Evolutionary conservation across 2,888 invertebrate genomes (phyloP).

Genomic region (Uloborus plumipes): DNA sequence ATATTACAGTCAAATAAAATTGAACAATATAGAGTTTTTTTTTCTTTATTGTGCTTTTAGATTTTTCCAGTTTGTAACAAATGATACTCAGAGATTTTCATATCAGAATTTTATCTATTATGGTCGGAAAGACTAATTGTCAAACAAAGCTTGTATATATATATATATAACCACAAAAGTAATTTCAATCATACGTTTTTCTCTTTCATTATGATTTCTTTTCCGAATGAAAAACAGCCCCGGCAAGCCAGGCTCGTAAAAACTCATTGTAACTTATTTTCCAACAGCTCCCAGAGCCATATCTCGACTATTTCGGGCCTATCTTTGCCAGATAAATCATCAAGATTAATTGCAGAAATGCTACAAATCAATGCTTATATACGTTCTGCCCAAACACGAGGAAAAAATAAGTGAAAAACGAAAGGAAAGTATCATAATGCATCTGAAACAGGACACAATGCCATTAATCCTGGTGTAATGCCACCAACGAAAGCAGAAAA

Average conservation of each 20-base stretch:
- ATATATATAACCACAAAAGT: constrained; percentile 1
- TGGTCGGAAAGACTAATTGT: no score
- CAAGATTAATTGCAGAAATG: constrained; percentile 24
- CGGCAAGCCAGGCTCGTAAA: not conserved
- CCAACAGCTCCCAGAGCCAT: not conserved
- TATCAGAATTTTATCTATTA: no score
- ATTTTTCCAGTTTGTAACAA: no score
- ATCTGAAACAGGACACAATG: constrained; percentile 19
- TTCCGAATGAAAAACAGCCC: no score
- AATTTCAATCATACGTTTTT: not conserved
- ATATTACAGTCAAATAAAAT: no score
- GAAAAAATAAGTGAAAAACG: constrained; percentile 3
- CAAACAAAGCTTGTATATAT: not conserved
- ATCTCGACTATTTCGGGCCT: not conserved
- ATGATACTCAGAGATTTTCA: no score
- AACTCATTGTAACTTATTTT: constrained; percentile 2
- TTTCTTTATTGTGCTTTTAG: no score
- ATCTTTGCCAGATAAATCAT: constrained; percentile 17
- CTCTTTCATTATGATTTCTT: no score
- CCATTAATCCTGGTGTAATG: constrained; percentile 14
- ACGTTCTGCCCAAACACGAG: not conserved
- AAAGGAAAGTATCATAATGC: constrained; percentile 22
- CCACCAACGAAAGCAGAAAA: constrained; percentile 18
- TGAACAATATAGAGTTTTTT: no score
- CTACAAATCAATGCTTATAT: constrained; percentile 24